phyloP scores from a whole-genome alignment of 2,797 vertebrate genomes.

The Amniataba percoides region DNA sequence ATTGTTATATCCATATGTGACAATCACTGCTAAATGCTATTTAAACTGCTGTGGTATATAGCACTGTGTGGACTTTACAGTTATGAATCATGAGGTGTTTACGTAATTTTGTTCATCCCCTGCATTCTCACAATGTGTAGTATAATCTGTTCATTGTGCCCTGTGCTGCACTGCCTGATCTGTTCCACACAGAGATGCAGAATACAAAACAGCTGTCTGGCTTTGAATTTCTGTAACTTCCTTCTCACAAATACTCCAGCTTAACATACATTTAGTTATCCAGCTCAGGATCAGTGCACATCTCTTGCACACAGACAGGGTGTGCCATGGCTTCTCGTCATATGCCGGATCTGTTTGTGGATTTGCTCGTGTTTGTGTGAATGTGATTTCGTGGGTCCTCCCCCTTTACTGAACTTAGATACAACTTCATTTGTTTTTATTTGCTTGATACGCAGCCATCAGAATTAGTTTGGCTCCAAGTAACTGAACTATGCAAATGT shows the following conservation, averaged over 20 bases:
- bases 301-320: conserved; percentile 59
- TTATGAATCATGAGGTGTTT: neutral
- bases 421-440: no score
- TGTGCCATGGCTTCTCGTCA: conserved; percentile 26
- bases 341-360: neutral
- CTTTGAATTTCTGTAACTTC: conserved; percentile 25
- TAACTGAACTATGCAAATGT: neutral
- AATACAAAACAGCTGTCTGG: conserved; percentile 16
- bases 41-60: neutral
- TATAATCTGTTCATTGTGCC: neutral
- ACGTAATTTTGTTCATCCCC: neutral
- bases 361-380: neutral
- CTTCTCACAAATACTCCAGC: conserved; percentile 2
- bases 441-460: neutral
- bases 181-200: conserved; percentile 48
- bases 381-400: neutral
- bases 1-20: neutral
- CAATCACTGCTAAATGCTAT: neutral
- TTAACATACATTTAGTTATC: conserved; percentile 20
- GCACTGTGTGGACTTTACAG: neutral
- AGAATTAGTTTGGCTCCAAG: neutral
- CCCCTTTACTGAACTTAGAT: neutral
- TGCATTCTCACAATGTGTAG: neutral
- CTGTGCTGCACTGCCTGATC: conserved; percentile 18
- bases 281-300: conserved; percentile 52